These are phyloP conservation scores for Eptatretus burgeri DNA, from an alignment of 2,113 vertebrate genomes.

Conservation along the genomic window DNA sequence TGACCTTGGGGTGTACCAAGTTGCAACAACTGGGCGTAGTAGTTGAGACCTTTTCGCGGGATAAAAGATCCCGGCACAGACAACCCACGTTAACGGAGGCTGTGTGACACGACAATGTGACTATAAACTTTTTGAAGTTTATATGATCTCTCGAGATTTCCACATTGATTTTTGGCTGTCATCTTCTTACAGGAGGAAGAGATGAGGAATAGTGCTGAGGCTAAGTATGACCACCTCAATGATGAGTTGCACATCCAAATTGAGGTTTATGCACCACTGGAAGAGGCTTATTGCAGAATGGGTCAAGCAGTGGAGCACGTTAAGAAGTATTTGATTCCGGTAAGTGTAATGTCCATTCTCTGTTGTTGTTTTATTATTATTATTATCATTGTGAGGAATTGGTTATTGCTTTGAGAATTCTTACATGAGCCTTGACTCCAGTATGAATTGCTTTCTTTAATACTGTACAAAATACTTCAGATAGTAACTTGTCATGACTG, in stretches of 20 bases:
- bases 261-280: constrained; percentile 70
- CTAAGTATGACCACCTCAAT: constrained; percentile 65
- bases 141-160: neutral
- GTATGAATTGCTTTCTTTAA: too few relatives aligned
- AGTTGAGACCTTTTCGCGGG: too few relatives aligned
- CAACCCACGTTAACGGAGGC: too few relatives aligned
- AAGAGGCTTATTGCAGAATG: constrained; percentile 74
- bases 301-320: constrained; percentile 93
- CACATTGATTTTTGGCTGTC: neutral
- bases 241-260: constrained; percentile 90
- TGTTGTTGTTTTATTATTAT: neutral
- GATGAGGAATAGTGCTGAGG: constrained; percentile 56
- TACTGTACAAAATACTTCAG: too few relatives aligned
- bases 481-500: too few relatives aligned
- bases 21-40: too few relatives aligned
- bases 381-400: neutral
- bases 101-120: too few relatives aligned
- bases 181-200: constrained; percentile 43
- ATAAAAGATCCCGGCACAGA: too few relatives aligned
- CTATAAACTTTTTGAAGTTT: too few relatives aligned
- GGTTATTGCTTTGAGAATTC: neutral
- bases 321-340: constrained; percentile 83
- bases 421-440: too few relatives aligned
- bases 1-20: too few relatives aligned
- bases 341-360: constrained; percentile 15